Percentiles rank a stretch among this genome's conserved stretches.
Conservation (phyloP, 2,113 vertebrate species). For the Myotis brandtii region DNA sequence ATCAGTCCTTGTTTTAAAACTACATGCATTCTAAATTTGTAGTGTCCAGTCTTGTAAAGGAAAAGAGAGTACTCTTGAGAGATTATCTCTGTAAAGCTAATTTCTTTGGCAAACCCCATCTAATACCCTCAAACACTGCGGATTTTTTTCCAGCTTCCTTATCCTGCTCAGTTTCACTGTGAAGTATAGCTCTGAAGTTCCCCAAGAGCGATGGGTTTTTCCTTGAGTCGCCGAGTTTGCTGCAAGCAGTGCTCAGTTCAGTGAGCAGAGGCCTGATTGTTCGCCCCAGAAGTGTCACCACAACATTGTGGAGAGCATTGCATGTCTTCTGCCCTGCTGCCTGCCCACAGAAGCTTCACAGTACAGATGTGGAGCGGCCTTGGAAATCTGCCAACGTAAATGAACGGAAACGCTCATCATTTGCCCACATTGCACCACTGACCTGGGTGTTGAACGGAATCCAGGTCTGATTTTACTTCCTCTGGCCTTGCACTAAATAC, state of each 20-base stretch:
- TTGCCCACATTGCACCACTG: conserved; percentile 78
- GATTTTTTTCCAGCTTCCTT: background rate
- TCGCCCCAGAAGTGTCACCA: conserved; percentile 72
- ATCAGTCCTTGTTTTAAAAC: conserved; percentile 14
- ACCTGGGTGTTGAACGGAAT: conserved; percentile 81
- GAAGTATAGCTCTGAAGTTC: background rate
- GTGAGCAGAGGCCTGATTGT: background rate
- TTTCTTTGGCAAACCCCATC: background rate
- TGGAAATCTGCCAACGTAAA: conserved; percentile 83
- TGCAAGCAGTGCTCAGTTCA: background rate
- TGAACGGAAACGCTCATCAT: conserved; percentile 82
- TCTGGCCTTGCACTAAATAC: conserved; percentile 81
- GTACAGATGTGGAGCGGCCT: conserved; percentile 76
- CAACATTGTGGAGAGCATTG: background rate
- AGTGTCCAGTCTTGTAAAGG: background rate
- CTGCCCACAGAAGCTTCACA: conserved; percentile 56
- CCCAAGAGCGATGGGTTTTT: background rate
- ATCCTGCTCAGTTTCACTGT: background rate
- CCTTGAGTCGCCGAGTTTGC: background rate
- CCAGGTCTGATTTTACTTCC: conserved; percentile 82
- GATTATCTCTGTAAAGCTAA: background rate
- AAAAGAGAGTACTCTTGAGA: background rate
- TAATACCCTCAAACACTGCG: background rate
- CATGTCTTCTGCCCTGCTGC: background rate
- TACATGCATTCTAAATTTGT: background rate